Evolutionary conservation across 2,888 invertebrate genomes (phyloP), one percentile per base, ranked within the genome.

Genomic region (Gortyna flavago): DNA sequence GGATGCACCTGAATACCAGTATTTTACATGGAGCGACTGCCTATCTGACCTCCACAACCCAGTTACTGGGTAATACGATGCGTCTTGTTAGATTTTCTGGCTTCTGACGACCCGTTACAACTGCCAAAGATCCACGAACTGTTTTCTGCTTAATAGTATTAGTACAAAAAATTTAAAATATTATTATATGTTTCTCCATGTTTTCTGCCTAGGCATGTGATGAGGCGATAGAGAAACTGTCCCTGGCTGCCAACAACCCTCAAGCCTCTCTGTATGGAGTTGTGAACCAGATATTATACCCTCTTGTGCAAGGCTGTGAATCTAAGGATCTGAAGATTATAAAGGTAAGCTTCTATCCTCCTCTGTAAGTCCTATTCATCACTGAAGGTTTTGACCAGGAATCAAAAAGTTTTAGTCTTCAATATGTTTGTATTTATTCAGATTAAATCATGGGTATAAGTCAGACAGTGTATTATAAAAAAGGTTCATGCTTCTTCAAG

Each of bases 291-390:
- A 98, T 99, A 89, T 97, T 99, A 79, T 99, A 99, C 95, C 99
- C 99, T 0, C 97, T 99, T 87, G 98, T 99, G 54, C 98, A 99
- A 96, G 99, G 99, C 92, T 99, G 99, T 96, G 99, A 99, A 94
- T 99, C 99, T 44, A 99, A 99, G 96, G 99, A 99, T 95, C 97
- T 98, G 72, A 99, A 99, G 97, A 98, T 99, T 89, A 99, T 99
- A 72, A 98, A 98, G 97, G 98, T 98, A 90, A 62, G 11, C 35
- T 6, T 11, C n/a, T n/a, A n/a, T n/a, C 62, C 8, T 32, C 8
- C 32, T 62, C 3, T 0, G 3, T 21, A 62, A 83, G 25, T 35
- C 5, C 2, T 32, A 25, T 8, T 5, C 25, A 0, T 32, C 51
- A 32, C 16, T 51, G 67, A 16, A 35, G 25, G 0, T n/a, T 7